Conservation (phyloP, 2,113 vertebrate genomes). For the Pristiophorus japonicus region DNA sequence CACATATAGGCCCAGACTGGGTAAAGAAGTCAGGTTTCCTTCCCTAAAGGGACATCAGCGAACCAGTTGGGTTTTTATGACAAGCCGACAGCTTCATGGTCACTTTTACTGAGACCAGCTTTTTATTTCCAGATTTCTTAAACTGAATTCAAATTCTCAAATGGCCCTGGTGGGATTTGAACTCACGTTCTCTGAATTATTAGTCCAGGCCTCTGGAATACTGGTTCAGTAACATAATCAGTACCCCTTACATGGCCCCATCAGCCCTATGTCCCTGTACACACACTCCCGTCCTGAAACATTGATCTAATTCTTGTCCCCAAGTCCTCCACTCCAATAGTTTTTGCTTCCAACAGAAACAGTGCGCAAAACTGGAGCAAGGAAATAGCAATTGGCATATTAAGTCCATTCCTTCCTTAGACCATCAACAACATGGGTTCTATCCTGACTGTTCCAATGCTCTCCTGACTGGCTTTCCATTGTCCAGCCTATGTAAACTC, state of each 20-base stretch:
- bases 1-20: background rate
- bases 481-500: background rate
- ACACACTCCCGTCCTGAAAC: background rate
- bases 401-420: background rate
- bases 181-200: background rate
- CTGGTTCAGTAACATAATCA: background rate
- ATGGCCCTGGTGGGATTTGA: background rate
- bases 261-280: too few relatives aligned
- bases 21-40: background rate
- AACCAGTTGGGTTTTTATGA: background rate
- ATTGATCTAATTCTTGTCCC: background rate
- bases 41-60: background rate
- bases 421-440: background rate
- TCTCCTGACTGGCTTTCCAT: background rate
- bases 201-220: background rate
- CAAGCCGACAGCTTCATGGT: background rate
- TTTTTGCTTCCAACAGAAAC: background rate
- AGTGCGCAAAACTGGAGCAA: background rate
- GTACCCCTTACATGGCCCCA: background rate
- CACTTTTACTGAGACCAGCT: background rate
- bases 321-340: background rate
- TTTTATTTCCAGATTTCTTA: background rate
- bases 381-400: background rate
- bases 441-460: background rate
- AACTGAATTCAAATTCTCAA: background rate